A percentile compares a stretch with the other conserved stretches of the same genome.
phyloP scores from a whole-genome alignment of 2,113 vertebrate genomes.

The Hirundichthys speculiger region DNA sequence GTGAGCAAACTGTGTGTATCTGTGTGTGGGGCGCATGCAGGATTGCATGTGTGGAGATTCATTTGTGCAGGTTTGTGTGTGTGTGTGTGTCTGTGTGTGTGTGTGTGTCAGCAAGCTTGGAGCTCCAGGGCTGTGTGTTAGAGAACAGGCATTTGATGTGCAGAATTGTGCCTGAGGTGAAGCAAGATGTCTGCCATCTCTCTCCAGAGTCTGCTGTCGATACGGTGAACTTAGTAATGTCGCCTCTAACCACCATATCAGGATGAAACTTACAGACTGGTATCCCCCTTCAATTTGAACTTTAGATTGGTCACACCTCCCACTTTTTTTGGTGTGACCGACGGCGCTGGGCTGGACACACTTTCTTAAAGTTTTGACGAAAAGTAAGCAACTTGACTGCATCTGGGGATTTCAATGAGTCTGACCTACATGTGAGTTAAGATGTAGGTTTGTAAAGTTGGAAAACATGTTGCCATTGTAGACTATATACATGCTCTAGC shows the following conservation, averaged over 20 bases:
- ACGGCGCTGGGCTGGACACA: constrained; percentile 64
- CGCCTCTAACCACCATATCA: constrained; percentile 77
- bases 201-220: constrained; percentile 75
- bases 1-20: constrained; percentile 49
- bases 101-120: constrained; percentile 60
- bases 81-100: constrained; percentile 7
- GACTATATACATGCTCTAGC: constrained; percentile 24
- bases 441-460: constrained; percentile 21
- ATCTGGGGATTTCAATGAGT: constrained; percentile 53
- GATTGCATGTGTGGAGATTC: constrained; percentile 38
- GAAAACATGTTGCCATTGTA: constrained; percentile 25
- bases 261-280: constrained; percentile 60
- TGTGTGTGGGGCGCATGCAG: neutral
- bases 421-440: constrained; percentile 68
- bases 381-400: constrained; percentile 54
- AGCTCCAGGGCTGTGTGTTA: constrained; percentile 70
- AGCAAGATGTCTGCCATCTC: constrained; percentile 80
- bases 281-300: constrained; percentile 70
- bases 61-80: constrained; percentile 17
- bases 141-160: constrained; percentile 78
- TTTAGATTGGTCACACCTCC: constrained; percentile 69
- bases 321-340: constrained; percentile 64
- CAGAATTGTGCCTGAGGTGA: constrained; percentile 75
- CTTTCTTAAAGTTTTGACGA: constrained; percentile 61
- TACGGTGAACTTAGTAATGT: constrained; percentile 72